These are phyloP conservation scores for Nycticryphes semicollaris DNA, from an alignment of 2,113 vertebrate species.

Conservation along the genomic window DNA sequence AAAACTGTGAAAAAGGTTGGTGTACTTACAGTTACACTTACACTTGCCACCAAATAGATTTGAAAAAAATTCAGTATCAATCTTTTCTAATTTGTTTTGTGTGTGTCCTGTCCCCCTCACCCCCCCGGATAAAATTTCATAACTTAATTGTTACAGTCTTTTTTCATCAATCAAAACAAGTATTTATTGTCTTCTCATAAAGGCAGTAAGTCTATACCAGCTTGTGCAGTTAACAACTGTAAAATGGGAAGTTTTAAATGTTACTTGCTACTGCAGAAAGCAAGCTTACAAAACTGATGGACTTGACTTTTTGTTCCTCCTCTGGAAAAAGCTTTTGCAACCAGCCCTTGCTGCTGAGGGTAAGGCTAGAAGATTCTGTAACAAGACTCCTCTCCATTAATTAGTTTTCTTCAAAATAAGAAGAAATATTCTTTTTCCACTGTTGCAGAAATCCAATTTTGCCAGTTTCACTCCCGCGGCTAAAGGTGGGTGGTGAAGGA, in stretches of 20 bases:
- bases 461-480: not conserved
- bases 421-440: not conserved
- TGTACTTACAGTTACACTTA: not conserved
- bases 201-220: not conserved
- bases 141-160: not conserved
- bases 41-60: not conserved
- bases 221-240: not conserved
- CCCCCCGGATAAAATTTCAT: not conserved
- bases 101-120: not conserved
- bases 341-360: not conserved
- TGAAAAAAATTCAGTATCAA: accelerated
- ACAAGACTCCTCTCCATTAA: not conserved
- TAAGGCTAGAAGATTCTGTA: not conserved
- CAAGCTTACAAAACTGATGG: not conserved
- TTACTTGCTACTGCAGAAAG: not conserved
- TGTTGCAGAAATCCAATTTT: not conserved
- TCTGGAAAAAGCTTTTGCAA: not conserved
- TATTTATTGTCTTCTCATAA: not conserved
- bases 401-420: not conserved
- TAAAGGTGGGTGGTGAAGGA: not conserved
- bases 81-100: not conserved
- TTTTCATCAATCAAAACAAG: not conserved
- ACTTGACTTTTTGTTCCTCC: not conserved
- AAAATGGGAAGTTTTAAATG: not conserved
- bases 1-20: not conserved